Evolutionary conservation across 1,140 invertebrate genomes (phyloP).

Genomic region (Piezodorus guildinii): DNA sequence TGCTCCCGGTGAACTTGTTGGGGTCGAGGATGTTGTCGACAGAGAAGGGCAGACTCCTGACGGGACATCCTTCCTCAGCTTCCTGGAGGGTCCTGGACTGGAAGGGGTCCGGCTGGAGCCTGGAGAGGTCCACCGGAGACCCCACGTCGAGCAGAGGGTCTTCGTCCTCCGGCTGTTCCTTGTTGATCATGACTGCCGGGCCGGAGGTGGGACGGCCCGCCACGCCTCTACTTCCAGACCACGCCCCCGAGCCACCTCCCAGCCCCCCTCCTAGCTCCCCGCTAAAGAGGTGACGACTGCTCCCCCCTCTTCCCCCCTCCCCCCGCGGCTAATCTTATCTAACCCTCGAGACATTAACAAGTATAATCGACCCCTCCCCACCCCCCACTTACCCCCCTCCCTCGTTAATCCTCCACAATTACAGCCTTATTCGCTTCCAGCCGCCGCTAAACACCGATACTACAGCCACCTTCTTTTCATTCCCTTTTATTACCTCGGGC

Average conservation of each 20-base stretch:
- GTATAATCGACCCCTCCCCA: conserved; percentile 17
- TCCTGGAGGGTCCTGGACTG: background rate
- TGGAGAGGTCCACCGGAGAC: conserved; percentile 28
- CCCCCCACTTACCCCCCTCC: background rate
- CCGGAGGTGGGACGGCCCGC: background rate
- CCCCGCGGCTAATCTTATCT: conserved; percentile 22
- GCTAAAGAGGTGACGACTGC: conserved; percentile 24
- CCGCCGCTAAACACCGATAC: background rate
- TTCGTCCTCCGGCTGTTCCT: conserved; percentile 17
- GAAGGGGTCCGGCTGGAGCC: conserved; percentile 7
- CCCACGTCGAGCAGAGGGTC: conserved; percentile 22
- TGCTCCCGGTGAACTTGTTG: conserved; percentile 69
- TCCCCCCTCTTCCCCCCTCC: conserved; percentile 17
- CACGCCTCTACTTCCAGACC: conserved; percentile 5
- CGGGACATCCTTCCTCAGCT: conserved; percentile 4
- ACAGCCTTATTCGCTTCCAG: background rate
- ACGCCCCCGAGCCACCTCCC: background rate
- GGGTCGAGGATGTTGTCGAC: conserved; percentile 86
- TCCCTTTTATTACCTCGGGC: background rate
- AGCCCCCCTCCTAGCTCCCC: background rate
- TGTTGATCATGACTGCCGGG: background rate
- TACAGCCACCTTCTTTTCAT: background rate
- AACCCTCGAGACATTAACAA: conserved; percentile 18
- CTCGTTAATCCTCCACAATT: conserved; percentile 12
- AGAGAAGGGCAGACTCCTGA: conserved; percentile 57